phyloP scores from a whole-genome alignment of 2,797 vertebrate genomes.

The Phalloptychus januarius region DNA sequence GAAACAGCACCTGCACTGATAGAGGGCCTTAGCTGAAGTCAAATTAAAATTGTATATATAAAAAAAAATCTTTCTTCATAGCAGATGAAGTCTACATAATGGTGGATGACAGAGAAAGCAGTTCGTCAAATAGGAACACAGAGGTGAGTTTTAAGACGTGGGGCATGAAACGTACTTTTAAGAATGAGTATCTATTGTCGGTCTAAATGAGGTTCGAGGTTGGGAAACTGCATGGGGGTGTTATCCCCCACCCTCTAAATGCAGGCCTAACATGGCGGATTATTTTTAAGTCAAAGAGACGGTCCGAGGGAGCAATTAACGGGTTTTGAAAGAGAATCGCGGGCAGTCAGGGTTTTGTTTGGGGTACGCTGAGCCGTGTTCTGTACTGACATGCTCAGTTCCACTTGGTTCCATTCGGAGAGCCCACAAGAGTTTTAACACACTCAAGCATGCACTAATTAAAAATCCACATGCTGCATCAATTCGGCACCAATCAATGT shows the following conservation, averaged over 20 bases:
- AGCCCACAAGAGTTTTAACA: constrained; percentile 72
- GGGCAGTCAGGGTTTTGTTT: constrained; percentile 12
- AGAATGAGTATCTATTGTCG: constrained; percentile 59
- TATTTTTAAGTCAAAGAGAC: constrained; percentile 26
- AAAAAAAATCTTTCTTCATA: background rate
- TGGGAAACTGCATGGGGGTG: constrained; percentile 45
- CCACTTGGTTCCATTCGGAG: constrained; percentile 79
- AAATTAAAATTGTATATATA: background rate
- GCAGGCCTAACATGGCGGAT: constrained; percentile 63
- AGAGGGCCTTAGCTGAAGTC: constrained; percentile 44
- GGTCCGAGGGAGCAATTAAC: constrained; percentile 45
- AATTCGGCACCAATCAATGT: constrained; percentile 73
- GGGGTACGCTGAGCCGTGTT: constrained; percentile 41
- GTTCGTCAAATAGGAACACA: constrained; percentile 57
- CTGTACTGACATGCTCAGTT: constrained; percentile 67
- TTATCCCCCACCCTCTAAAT: constrained; percentile 27
- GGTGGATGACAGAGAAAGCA: background rate
- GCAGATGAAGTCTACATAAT: background rate
- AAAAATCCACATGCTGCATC: constrained; percentile 78
- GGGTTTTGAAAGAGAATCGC: constrained; percentile 23
- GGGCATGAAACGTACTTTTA: constrained; percentile 63
- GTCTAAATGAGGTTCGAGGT: constrained; percentile 46
- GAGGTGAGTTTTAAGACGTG: constrained; percentile 72
- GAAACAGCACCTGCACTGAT: background rate
- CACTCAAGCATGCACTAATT: constrained; percentile 80